Evolutionary conservation across 2,888 invertebrate species (phyloP).

Genomic region (Spilarctia lutea): DNA sequence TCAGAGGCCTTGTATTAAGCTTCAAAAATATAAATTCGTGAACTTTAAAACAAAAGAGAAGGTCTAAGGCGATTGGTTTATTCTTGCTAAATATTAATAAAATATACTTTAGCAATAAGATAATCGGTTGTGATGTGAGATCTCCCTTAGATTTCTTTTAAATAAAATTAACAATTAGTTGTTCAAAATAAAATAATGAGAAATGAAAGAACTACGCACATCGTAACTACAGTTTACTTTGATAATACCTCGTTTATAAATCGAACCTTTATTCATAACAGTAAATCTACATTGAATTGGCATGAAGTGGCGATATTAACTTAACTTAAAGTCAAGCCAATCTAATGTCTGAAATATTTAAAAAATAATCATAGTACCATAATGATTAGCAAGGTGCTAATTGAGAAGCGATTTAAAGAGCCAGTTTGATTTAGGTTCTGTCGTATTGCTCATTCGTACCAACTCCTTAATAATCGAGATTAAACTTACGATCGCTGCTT

Average conservation of each 20-base stretch:
- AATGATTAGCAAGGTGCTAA: constrained; percentile 55
- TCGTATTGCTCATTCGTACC: constrained; percentile 67
- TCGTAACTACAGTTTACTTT: too few species aligned
- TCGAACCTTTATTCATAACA: too few species aligned
- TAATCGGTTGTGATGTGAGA: too few species aligned
- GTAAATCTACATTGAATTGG: background rate
- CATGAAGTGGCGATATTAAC: background rate
- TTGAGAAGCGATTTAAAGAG: constrained; percentile 58
- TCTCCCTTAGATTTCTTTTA: too few species aligned
- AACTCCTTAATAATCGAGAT: constrained; percentile 79
- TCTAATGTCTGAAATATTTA: background rate
- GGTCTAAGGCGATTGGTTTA: background rate
- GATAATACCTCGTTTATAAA: too few species aligned
- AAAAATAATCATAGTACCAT: constrained; percentile 4
- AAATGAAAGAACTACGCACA: too few species aligned
- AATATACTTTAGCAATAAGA: too few species aligned
- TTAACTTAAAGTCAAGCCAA: background rate
- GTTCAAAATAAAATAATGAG: too few species aligned
- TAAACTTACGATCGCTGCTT: constrained; percentile 85
- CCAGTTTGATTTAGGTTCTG: constrained; percentile 69
- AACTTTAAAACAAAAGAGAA: background rate
- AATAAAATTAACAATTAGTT: too few species aligned
- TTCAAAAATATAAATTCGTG: background rate
- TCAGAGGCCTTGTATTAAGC: background rate
- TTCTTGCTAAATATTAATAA: too few species aligned